Base-by-base conservation (phyloP, 2,113 vertebrate species). In the Tinamus guttatus region DNA sequence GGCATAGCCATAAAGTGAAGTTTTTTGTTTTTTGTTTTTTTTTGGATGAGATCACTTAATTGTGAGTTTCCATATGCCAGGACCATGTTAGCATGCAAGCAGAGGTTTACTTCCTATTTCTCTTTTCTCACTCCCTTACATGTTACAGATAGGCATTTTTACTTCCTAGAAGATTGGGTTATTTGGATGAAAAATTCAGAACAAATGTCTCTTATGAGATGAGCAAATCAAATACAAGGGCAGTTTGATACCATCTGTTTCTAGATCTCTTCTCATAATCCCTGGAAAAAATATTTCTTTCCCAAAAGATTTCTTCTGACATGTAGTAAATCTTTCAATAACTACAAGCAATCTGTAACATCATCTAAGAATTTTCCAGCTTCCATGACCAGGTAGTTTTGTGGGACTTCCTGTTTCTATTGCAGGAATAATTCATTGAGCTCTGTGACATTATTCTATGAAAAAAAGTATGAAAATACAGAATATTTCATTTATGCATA, bases 1-100 rank as follows among this genome's bases (percentile, higher is more conserved):
- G 22, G 49, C 18, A 1, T 27, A 69, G 2, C 3, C 28, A 47
- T 38, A 62, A 89, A 62, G n/a, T 9, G 1, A 0, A 47, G 19
- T 8, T 47, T 47, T 47, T 47, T 47, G 19, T 80, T 34, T 2
- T 64, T n/a, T n/a, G n/a, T 80, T 85, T 49, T 74, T 11, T 43
- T 77, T 43, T 24, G 8, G 13, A 8, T 30, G 60, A 73, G 38
- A 27, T 20, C 5, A 2, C 3, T 34, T 60, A 80, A 78, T 13
- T 18, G 25, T 85, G n/a, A 52, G 11, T 22, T 63, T 82, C 12
- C 36, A 2, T 38, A 3, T 38, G 9, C 12, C 38, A 27, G 8
- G 65, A 24, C 28, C 11, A 7, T 47, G 17, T 22, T 38, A 54
- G 25, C 11, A 7, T 47, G 19, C 25, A 38, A 54, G 25, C n/a